Evolutionary conservation across 2,797 vertebrate species (phyloP).

Genomic region (Mormyrus hasselquistii): DNA sequence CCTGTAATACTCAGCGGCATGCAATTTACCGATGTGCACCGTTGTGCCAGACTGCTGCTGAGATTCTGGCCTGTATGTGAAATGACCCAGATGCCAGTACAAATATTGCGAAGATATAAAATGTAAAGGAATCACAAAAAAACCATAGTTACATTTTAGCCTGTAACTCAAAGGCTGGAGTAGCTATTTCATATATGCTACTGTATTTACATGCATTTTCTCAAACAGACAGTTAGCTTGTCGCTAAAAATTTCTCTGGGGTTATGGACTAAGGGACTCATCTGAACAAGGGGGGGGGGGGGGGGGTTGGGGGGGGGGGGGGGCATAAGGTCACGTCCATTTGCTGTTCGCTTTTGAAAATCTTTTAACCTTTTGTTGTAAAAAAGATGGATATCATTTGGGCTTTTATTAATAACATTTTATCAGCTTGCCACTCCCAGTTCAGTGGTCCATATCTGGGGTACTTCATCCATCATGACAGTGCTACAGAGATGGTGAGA

Average conservation of each 20-base stretch:
- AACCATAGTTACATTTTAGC: neutral
- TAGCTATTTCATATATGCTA: neutral
- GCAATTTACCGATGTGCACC: neutral
- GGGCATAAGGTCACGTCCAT: neutral
- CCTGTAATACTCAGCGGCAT: constrained; percentile 37
- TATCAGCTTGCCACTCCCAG: neutral
- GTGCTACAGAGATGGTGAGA: neutral
- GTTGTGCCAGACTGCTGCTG: neutral
- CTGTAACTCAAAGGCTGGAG: neutral
- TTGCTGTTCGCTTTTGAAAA: neutral
- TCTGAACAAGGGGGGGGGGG: neutral
- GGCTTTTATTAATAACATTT: neutral
- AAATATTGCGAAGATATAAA: neutral
- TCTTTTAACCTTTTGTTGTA: neutral
- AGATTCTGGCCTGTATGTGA: neutral
- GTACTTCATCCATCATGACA: constrained; percentile 9
- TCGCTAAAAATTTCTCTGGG: neutral
- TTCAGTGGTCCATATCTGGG: constrained; percentile 11
- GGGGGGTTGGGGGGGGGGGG: neutral
- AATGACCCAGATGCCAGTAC: neutral
- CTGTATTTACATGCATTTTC: neutral
- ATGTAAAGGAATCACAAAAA: neutral
- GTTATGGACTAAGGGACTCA: neutral
- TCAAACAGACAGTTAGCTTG: neutral
- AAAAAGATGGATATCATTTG: neutral